Evolutionary conservation across 2,888 invertebrate genomes (phyloP).

Genomic region (Hecatera dysodea): DNA sequence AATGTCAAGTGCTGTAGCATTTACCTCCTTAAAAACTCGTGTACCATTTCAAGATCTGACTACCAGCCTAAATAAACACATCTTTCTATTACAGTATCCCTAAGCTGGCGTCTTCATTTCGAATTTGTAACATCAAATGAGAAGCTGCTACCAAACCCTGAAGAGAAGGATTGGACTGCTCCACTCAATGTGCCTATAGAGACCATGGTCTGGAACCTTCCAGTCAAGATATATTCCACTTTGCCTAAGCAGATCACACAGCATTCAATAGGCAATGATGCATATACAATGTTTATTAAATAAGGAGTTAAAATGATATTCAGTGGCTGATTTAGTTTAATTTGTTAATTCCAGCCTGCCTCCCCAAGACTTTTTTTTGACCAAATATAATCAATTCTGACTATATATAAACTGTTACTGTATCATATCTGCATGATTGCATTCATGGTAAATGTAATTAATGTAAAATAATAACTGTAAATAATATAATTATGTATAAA

Average conservation of each 20-base stretch:
- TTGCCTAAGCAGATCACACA: conserved; percentile 95
- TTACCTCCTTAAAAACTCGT: too few species aligned
- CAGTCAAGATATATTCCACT: conserved; percentile 98
- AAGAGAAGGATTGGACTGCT: conserved; percentile 94
- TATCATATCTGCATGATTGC: background rate
- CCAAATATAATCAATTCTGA: background rate
- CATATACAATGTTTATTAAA: conserved; percentile 83
- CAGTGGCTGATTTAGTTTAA: background rate
- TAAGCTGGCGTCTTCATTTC: conserved; percentile 98
- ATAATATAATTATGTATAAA: conserved; percentile 35
- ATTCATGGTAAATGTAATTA: background rate
- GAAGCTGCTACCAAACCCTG: conserved; percentile 90
- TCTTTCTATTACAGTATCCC: conserved; percentile 89
- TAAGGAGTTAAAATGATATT: conserved; percentile 45
- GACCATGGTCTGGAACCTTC: conserved; percentile 99
- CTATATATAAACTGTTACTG: conserved; percentile 1
- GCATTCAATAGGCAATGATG: conserved; percentile 89
- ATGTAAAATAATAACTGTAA: conserved; percentile 37
- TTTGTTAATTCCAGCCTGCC: conserved; percentile 11
- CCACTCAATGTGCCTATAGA: conserved; percentile 97
- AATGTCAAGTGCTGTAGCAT: too few species aligned
- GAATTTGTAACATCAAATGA: conserved; percentile 98
- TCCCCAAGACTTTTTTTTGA: background rate
- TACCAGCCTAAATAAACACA: background rate
- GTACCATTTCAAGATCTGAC: too few species aligned